Evolutionary conservation across 2,888 invertebrate species (phyloP).

Genomic region (Parasteatoda lunata): DNA sequence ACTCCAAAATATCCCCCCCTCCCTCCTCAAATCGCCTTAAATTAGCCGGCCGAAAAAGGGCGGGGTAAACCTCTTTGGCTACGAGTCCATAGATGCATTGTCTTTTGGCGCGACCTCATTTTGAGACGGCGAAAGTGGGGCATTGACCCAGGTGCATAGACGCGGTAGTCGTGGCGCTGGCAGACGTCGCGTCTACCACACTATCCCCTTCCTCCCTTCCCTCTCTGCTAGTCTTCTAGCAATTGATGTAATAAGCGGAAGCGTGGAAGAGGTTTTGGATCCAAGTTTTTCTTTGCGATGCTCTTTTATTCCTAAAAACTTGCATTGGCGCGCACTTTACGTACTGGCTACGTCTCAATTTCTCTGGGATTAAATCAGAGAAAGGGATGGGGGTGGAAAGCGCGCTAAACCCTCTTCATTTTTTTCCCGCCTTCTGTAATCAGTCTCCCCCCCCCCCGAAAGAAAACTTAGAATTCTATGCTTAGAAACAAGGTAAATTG

Average conservation of each 20-base stretch:
- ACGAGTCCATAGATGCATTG: conserved; percentile 32
- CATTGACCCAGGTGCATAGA: conserved; percentile 59
- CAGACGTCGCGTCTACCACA: conserved; percentile 42
- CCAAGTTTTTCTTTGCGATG: not conserved
- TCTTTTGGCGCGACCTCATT: conserved; percentile 31
- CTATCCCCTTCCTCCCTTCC: conserved; percentile 1
- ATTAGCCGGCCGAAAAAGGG: not conserved
- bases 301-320: not conserved
- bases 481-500: too few species aligned
- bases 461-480: too few species aligned
- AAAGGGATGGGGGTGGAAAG: not conserved
- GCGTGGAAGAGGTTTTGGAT: not conserved
- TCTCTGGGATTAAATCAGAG: not conserved
- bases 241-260: conserved; percentile 14
- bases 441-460: too few species aligned
- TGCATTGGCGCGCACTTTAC: not conserved
- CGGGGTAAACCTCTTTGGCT: conserved; percentile 3
- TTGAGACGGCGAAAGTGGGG: conserved; percentile 55
- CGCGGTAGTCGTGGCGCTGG: conserved; percentile 49
- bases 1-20: too few species aligned
- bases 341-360: not conserved
- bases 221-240: conserved; percentile 2
- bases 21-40: not conserved
- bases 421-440: too few species aligned
- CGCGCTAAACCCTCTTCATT: too few species aligned